Percentiles rank a stretch among this genome's conserved stretches.
These are phyloP conservation scores for Mycalesis mineus DNA, from an alignment of 2,888 invertebrate species.

Conservation along the genomic window DNA sequence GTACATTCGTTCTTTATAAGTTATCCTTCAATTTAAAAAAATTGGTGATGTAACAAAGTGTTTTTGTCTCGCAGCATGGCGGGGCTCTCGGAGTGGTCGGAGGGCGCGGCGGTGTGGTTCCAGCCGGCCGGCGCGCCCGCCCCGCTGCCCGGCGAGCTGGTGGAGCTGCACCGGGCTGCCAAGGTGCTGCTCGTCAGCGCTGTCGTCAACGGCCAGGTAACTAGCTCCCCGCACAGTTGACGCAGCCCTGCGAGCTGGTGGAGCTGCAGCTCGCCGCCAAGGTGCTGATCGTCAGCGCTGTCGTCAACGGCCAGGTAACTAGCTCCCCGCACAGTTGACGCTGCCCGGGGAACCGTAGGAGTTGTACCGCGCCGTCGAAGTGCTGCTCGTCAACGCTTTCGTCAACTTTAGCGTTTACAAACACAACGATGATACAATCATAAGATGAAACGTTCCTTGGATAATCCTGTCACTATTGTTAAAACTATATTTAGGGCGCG, in stretches of 20 bases:
- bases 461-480: too few relatives aligned
- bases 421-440: too few relatives aligned
- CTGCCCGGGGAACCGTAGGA: conserved; percentile 91
- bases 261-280: conserved; percentile 94
- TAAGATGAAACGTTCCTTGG: too few relatives aligned
- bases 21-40: too few relatives aligned
- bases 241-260: conserved; percentile 89
- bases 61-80: conserved; percentile 55
- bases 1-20: too few relatives aligned
- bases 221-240: not conserved
- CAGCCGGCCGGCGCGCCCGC: conserved; percentile 91
- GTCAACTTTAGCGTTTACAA: too few relatives aligned
- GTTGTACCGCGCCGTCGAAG: conserved; percentile 92
- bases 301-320: conserved; percentile 89
- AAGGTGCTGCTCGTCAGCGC: conserved; percentile 94
- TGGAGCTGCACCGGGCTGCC: conserved; percentile 93
- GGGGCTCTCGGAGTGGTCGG: conserved; percentile 80
- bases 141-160: conserved; percentile 92
- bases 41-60: too few relatives aligned
- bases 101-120: conserved; percentile 96
- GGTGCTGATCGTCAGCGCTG: conserved; percentile 92
- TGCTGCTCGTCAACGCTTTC: conserved; percentile 91
- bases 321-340: not conserved
- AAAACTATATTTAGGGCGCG: too few relatives aligned
- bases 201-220: conserved; percentile 90